Conservation (phyloP, 2,888 invertebrate genomes). For the Lysandra coridon region DNA sequence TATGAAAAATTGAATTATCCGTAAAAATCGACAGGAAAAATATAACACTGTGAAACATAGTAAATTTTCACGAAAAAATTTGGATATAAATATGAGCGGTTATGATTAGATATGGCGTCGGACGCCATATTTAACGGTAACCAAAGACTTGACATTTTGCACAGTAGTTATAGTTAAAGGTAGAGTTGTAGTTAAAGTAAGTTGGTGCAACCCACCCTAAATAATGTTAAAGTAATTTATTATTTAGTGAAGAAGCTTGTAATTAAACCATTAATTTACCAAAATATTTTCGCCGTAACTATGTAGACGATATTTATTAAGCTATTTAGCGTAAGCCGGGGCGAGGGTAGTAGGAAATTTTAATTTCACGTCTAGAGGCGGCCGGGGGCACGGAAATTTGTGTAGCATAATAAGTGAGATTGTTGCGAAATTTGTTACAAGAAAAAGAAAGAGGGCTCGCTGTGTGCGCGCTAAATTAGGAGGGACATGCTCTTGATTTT, state of each 20-base stretch:
- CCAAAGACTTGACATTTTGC: no score
- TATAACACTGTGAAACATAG: no score
- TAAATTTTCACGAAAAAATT: no score
- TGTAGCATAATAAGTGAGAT: conserved; percentile 81
- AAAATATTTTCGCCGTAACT: conserved; percentile 37
- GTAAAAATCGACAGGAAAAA: no score
- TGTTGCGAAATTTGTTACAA: conserved; percentile 81
- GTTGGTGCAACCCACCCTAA: no score
- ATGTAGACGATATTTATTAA: conserved; percentile 74
- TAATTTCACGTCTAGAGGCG: conserved; percentile 77
- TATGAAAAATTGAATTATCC: no score
- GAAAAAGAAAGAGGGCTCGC: conserved; percentile 79
- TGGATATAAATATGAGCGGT: no score
- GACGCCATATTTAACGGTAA: no score
- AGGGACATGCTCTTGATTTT: conserved; percentile 48
- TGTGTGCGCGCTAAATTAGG: conserved; percentile 49
- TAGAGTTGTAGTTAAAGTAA: no score
- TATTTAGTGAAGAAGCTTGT: conserved; percentile 5
- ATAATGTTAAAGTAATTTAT: not conserved
- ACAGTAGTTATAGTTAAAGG: no score
- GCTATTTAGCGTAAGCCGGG: conserved; percentile 66
- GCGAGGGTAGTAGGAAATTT: conserved; percentile 75
- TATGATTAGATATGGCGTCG: no score
- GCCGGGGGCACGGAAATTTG: conserved; percentile 76
- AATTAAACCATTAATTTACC: conserved; percentile 25